Evolutionary conservation across 2,888 invertebrate species (phyloP).

Genomic region (Cataglyphis albicans): DNA sequence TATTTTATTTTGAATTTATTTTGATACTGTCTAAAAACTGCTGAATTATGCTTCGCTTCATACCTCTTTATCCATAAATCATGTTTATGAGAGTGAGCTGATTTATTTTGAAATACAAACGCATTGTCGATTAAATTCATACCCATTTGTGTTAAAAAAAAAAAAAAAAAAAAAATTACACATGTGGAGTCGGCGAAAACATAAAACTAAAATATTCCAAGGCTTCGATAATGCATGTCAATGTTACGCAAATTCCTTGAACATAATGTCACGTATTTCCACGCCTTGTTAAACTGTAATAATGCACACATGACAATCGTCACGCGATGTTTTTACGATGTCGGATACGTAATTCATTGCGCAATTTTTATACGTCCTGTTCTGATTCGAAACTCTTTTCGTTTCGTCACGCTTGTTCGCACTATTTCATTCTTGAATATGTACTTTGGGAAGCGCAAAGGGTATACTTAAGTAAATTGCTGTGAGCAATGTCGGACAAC

Average conservation of each 20-base stretch:
- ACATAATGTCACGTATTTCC: constrained; percentile 7
- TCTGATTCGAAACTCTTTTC: constrained; percentile 1
- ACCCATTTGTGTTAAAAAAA: not conserved
- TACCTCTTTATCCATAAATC: not conserved
- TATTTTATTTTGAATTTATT: not conserved
- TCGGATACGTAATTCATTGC: constrained; percentile 7
- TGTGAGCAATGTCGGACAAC: constrained; percentile 39
- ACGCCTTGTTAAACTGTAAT: not conserved
- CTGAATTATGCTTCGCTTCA: not conserved
- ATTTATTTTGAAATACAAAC: not conserved
- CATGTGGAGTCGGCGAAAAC: not conserved
- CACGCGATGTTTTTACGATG: constrained; percentile 26
- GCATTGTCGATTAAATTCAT: not conserved
- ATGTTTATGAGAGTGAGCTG: not conserved
- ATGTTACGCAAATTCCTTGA: constrained; percentile 45
- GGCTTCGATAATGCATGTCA: constrained; percentile 25
- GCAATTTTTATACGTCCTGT: constrained; percentile 13
- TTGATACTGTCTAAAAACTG: not conserved
- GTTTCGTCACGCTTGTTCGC: not conserved
- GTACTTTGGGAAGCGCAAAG: not conserved
- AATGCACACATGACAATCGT: constrained; percentile 14
- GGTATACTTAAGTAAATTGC: constrained; percentile 32
- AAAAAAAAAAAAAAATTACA: not conserved
- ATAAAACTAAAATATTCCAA: constrained; percentile 5
- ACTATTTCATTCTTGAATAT: constrained; percentile 10